Evolutionary conservation across 1,140 invertebrate species (phyloP), one percentile per base, ranked within the genome.

Genomic region (Solen grandis): DNA sequence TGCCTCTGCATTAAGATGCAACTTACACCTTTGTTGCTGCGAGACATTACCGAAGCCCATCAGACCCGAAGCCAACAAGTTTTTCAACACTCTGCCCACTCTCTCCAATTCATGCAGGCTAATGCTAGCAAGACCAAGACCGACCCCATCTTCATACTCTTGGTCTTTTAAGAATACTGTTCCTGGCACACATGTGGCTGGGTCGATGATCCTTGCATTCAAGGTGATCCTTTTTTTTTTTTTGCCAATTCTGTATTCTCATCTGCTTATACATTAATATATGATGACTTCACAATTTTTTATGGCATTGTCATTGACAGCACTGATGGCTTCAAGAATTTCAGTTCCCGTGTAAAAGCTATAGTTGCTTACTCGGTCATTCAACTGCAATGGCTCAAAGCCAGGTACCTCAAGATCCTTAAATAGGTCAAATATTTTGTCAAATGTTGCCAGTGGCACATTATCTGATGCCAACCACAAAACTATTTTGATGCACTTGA

Each of bases 401-500:
- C n/a, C n/a, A n/a, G n/a, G n/a, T 5, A 52, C 46, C 19, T 36
- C 41, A 2, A 54, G 5, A 14, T 0, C 5, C 13, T 19, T 13
- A 2, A 70, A 54, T 22, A 55, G 25, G 2, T 31, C 14, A 19
- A 70, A 4, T 1, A 70, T 8, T 29, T 22, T 54, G 3, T 52
- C 29, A 55, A 35, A 70, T 29, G 54, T 54, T 8, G 46, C 3
- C 13, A 55, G 16, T 13, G 46, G 46, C 2, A 70, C 36, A n/a
- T 54, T 70, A 33, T 70, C 68, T 46, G 33, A 16, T 14, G 50
- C 68, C 31, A 70, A 25, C 68, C 68, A 55, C 0, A 54, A 1
- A 14, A 70, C 46, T 0, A 52, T 54, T 35, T 19, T 33, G n/a
- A 70, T 54, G 14, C 5, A 2, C 27, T 35, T 54, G 2, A 54